These are phyloP conservation scores for Macroglossus sobrinus DNA, from an alignment of 2,113 vertebrate genomes.

Conservation along the genomic window DNA sequence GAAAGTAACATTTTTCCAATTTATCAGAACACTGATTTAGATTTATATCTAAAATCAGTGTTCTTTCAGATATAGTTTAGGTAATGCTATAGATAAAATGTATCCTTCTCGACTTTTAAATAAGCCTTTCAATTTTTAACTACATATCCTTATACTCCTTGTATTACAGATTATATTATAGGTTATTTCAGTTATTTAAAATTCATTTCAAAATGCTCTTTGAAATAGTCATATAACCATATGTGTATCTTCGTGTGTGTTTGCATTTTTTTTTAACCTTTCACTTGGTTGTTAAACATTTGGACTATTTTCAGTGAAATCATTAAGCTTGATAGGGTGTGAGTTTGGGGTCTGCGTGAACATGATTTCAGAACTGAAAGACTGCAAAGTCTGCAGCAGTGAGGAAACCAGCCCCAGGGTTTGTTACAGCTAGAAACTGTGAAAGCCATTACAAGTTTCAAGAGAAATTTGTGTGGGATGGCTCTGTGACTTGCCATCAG, in stretches of 20 bases:
- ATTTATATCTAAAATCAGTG: neutral
- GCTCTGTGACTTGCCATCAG: neutral
- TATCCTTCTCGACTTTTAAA: neutral
- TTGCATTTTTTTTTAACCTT: neutral
- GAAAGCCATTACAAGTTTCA: neutral
- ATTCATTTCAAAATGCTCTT: neutral
- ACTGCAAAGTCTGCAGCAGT: neutral
- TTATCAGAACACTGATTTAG: neutral
- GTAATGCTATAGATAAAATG: neutral
- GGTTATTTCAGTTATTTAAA: slow-evolving; percentile 6
- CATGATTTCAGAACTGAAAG: neutral
- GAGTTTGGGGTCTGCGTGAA: neutral
- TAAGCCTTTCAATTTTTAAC: neutral
- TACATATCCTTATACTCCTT: neutral
- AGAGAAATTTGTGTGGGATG: slow-evolving; percentile 20
- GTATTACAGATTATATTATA: neutral
- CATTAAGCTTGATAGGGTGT: neutral
- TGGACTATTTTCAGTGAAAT: neutral
- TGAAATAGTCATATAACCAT: neutral
- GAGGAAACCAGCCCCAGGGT: neutral
- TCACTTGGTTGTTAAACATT: neutral
- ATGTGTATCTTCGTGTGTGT: neutral
- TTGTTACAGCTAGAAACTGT: neutral
- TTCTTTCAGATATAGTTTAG: neutral
- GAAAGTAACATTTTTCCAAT: neutral